Evolutionary conservation across 2,888 invertebrate species (phyloP).

Genomic region (Iphiclides podalirius): DNA sequence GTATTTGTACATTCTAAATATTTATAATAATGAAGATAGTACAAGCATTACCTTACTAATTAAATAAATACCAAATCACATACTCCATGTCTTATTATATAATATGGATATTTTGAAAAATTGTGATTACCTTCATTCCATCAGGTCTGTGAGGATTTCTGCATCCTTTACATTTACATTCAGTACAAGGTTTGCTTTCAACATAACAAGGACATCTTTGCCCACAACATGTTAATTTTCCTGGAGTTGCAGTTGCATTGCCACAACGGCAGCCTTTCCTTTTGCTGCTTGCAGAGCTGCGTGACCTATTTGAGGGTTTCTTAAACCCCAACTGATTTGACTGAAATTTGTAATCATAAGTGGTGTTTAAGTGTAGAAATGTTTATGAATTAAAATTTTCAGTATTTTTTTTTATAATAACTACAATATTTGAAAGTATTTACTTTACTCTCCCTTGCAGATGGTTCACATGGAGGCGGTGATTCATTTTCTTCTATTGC

Average conservation of each 20-base stretch:
- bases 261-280: conserved; percentile 94
- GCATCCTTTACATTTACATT: conserved; percentile 95
- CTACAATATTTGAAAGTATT: conserved; percentile 21
- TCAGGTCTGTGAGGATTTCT: conserved; percentile 93
- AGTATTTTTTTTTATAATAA: neutral
- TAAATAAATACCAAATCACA: no score
- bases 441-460: conserved; percentile 66
- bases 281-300: conserved; percentile 70
- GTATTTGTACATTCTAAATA: no score
- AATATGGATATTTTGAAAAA: neutral
- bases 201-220: conserved; percentile 97
- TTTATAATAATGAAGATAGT: no score
- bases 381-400: no score
- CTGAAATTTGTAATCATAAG: conserved; percentile 46
- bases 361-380: conserved; percentile 23
- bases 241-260: conserved; percentile 92
- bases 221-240: conserved; percentile 95
- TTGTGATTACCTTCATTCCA: conserved; percentile 84
- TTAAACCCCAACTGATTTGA: conserved; percentile 66
- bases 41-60: no score
- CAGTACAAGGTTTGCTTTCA: conserved; percentile 92
- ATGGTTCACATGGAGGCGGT: conserved; percentile 54
- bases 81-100: neutral
- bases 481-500: conserved; percentile 80
- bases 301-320: conserved; percentile 69